Percentiles rank a stretch among this genome's conserved stretches.
Evolutionary conservation across 2,888 invertebrate species (phyloP).

Genomic region (Agrochola macilenta): DNA sequence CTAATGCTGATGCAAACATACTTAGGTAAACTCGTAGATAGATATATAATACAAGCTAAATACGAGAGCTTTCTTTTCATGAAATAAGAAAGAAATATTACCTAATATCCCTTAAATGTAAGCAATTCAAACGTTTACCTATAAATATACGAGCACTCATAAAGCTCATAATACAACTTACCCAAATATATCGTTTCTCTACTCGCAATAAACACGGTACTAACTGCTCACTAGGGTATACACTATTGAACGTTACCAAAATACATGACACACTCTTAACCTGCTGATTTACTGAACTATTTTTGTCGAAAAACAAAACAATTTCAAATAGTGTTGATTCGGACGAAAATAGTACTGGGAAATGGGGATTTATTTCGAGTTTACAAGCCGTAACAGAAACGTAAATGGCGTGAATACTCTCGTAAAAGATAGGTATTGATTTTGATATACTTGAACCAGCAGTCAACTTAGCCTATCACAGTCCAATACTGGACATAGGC

Average conservation of each 20-base stretch:
- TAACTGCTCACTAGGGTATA: constrained; percentile 36
- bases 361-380: constrained; percentile 23
- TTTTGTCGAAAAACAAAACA: constrained; percentile 58
- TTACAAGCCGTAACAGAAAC: constrained; percentile 17
- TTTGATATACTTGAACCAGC: not conserved
- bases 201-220: constrained; percentile 22
- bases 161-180: constrained; percentile 2
- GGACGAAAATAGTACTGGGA: constrained; percentile 27
- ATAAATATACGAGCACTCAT: not conserved
- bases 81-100: not conserved
- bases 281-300: constrained; percentile 54
- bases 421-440: not conserved
- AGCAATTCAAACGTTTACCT: not conserved
- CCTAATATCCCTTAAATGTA: not conserved
- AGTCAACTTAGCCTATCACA: not conserved
- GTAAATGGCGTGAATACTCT: not conserved
- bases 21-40: not conserved
- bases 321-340: constrained; percentile 38
- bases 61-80: not conserved
- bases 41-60: not conserved
- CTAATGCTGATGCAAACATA: too few relatives aligned
- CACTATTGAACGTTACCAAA: constrained; percentile 38
- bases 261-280: constrained; percentile 49
- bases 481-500: not conserved
- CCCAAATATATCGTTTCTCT: constrained; percentile 29